Evolutionary conservation across 1,140 invertebrate genomes (phyloP).

Genomic region (Papilio polyxenes): DNA sequence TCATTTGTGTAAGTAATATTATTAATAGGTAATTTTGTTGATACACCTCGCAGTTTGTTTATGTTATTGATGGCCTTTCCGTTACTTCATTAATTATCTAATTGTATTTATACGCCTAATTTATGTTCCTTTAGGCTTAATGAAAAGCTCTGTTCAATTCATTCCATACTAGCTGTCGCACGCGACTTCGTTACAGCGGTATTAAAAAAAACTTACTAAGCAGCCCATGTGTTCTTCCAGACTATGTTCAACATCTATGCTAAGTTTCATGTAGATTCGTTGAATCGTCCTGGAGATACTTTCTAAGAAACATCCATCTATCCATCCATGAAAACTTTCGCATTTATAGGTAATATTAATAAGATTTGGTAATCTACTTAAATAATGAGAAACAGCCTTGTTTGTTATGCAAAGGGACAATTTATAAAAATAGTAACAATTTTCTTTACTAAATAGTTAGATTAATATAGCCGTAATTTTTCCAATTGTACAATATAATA

Average conservation of each 20-base stretch:
- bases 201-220: too few relatives aligned
- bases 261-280: too few relatives aligned
- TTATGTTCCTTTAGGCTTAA: slow-evolving; percentile 32
- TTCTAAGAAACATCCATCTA: too few relatives aligned
- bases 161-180: not conserved
- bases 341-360: too few relatives aligned
- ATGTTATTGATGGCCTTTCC: slow-evolving; percentile 34
- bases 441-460: too few relatives aligned
- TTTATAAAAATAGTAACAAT: not conserved
- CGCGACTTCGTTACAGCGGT: too few relatives aligned
- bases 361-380: slow-evolving; percentile 13
- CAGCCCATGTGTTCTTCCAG: too few relatives aligned
- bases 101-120: slow-evolving; percentile 30
- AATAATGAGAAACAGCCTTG: not conserved
- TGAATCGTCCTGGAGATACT: too few relatives aligned
- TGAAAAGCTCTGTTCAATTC: slow-evolving; percentile 23
- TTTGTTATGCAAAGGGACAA: not conserved
- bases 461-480: too few relatives aligned
- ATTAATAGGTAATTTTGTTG: slow-evolving; percentile 37
- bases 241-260: too few relatives aligned
- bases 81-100: slow-evolving; percentile 33
- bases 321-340: too few relatives aligned
- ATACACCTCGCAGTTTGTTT: slow-evolving; percentile 29
- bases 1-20: slow-evolving; percentile 34
- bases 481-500: too few relatives aligned